phyloP scores from a whole-genome alignment of 2,113 vertebrate genomes.

The Phalacrocorax brasilianus region DNA sequence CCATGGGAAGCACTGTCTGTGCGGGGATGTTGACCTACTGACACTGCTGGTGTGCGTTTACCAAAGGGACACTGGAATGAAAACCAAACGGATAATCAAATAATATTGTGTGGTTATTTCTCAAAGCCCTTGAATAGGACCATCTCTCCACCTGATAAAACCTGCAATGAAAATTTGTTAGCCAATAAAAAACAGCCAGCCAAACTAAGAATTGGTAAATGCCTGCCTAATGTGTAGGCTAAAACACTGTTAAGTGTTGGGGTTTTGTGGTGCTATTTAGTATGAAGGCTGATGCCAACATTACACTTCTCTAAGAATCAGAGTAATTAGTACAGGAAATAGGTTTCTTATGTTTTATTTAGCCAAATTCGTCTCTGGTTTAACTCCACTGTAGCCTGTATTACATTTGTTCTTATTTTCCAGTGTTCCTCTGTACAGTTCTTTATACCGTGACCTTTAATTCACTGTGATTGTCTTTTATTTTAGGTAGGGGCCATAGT shows the following conservation, averaged over 20 bases:
- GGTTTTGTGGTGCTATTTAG: slow-evolving; percentile 27
- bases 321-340: slow-evolving; percentile 61
- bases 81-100: not conserved
- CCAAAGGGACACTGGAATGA: not conserved
- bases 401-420: slow-evolving; percentile 19
- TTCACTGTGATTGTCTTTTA: slow-evolving; percentile 3
- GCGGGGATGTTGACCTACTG: not conserved
- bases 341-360: slow-evolving; percentile 60
- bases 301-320: slow-evolving; percentile 5
- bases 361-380: slow-evolving; percentile 38
- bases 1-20: not conserved
- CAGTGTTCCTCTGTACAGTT: not conserved
- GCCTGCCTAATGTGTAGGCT: not conserved
- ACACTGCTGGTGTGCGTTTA: not conserved
- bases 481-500: slow-evolving; percentile 6
- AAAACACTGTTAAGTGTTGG: slow-evolving; percentile 18
- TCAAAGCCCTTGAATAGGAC: not conserved
- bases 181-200: not conserved
- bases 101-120: not conserved
- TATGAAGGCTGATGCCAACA: slow-evolving; percentile 32
- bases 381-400: slow-evolving; percentile 18
- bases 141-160: not conserved
- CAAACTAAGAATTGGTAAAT: not conserved
- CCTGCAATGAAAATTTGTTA: not conserved
- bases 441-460: not conserved